Evolutionary conservation across 2,113 vertebrate species (phyloP).

Genomic region (Polypterus bichir): DNA sequence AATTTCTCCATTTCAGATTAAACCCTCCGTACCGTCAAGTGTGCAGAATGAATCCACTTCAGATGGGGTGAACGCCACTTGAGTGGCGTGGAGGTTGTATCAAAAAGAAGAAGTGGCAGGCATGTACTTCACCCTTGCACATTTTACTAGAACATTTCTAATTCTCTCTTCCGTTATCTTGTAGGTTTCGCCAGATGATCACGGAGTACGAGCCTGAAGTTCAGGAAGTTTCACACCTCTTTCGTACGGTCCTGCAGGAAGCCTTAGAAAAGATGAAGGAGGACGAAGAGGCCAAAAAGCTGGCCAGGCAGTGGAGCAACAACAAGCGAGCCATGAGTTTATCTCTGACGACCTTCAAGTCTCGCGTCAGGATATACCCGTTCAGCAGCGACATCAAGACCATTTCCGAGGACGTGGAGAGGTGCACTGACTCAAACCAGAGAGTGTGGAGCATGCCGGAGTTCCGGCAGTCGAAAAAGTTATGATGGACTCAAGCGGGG

Average conservation of each 20-base stretch:
- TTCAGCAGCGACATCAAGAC: constrained; percentile 80
- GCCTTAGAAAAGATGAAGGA: constrained; percentile 65
- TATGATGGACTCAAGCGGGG: constrained; percentile 21
- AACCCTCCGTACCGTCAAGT: too few relatives aligned
- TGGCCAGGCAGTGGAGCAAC: constrained; percentile 72
- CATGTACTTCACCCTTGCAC: too few relatives aligned
- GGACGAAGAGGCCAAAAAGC: constrained; percentile 69
- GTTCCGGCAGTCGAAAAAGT: constrained; percentile 58
- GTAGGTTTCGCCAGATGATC: constrained; percentile 78
- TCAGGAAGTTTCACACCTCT: constrained; percentile 70
- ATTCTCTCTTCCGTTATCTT: neutral
- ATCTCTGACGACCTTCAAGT: constrained; percentile 66
- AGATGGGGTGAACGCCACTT: too few relatives aligned
- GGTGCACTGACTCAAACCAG: constrained; percentile 39
- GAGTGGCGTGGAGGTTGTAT: too few relatives aligned
- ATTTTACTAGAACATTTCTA: too few relatives aligned
- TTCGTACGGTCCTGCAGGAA: constrained; percentile 76
- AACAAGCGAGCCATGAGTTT: constrained; percentile 64
- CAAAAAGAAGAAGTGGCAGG: too few relatives aligned
- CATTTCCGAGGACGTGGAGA: constrained; percentile 85
- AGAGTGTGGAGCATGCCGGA: constrained; percentile 88
- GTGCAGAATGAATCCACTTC: too few relatives aligned
- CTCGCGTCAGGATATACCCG: constrained; percentile 75
- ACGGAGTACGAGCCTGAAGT: constrained; percentile 73
- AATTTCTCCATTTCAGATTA: too few relatives aligned